Evolutionary conservation across 2,113 vertebrate species (phyloP).

Genomic region (Sylvietta virens): DNA sequence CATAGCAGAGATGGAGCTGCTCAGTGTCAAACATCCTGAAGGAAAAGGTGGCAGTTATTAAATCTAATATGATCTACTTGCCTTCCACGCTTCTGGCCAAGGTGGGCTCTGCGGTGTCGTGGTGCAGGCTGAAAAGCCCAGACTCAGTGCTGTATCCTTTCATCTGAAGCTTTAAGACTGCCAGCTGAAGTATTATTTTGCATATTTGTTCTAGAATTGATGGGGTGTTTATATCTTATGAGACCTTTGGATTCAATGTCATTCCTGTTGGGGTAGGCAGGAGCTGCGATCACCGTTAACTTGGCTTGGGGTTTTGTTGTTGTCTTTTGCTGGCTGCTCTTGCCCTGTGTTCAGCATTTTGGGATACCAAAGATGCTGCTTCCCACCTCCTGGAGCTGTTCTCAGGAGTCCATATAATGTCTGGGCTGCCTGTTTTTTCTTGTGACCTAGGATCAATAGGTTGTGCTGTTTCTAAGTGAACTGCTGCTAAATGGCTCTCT

Average conservation of each 20-base stretch:
- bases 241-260: not conserved
- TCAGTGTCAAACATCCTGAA: not conserved
- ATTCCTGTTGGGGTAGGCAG: not conserved
- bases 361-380: not conserved
- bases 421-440: constrained; percentile 1
- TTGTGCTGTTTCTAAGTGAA: constrained; percentile 35
- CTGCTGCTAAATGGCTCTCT: constrained; percentile 43
- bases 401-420: not conserved
- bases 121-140: not conserved
- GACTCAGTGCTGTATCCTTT: not conserved
- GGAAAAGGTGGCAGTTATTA: not conserved
- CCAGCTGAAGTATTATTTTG: not conserved
- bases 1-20: not conserved
- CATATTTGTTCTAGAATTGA: not conserved
- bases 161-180: not conserved
- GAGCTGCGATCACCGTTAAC: rapidly evolving
- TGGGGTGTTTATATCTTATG: not conserved
- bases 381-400: not conserved
- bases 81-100: not conserved
- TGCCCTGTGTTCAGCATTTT: not conserved
- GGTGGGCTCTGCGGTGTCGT: not conserved
- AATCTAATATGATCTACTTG: not conserved
- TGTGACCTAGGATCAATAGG: constrained; percentile 59
- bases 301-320: not conserved
- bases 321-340: not conserved